Evolutionary conservation across 2,888 invertebrate genomes (phyloP), one percentile per base, ranked within the genome.

Genomic region (Yponomeuta plumbellus): DNA sequence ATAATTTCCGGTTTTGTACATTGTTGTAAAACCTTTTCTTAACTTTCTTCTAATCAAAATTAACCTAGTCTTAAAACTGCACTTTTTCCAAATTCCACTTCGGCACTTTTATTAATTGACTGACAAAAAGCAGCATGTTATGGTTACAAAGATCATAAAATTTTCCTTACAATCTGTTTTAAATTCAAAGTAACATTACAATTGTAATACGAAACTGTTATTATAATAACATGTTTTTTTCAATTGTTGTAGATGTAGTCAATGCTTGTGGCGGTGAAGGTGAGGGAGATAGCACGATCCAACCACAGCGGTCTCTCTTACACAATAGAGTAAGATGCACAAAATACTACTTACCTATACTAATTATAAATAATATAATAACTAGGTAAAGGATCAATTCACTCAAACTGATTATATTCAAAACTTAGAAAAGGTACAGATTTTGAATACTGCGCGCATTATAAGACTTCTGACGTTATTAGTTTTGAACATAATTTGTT

Each of bases 251-350:
- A 95, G 95, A 95, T 95, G 95, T 95, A 95, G 95, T 95, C 95
- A 95, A 93, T 95, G 95, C 94, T 94, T 95, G 93, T 95, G 95
- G 95, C 95, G 95, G 94, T 95, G 95, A 95, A 93, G 93, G 91
- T 95, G 94, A 94, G 92, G 92, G 91, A 90, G 86, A 79, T 80
- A 90, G 91, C 91, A 91, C 92, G 92, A 88, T 87, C 85, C 85
- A 83, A 85, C 87, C 79, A 86, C 92, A 88, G 89, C 91, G 92
- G 92, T 92, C 91, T 88, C 90, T 89, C 86, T 91, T 87, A 85
- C 84, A 86, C 80, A 80, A 88, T 86, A 90, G 84, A 91, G 89
- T 91, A 92, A 91, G 91, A 80, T 80, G 80, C 70, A 75, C 70
- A 73, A 39, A 57, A 52, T 61, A 52, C 59, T 67, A 62, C 56